phyloP scores from a whole-genome alignment of 2,888 invertebrate species.

The Pyralis farinalis region DNA sequence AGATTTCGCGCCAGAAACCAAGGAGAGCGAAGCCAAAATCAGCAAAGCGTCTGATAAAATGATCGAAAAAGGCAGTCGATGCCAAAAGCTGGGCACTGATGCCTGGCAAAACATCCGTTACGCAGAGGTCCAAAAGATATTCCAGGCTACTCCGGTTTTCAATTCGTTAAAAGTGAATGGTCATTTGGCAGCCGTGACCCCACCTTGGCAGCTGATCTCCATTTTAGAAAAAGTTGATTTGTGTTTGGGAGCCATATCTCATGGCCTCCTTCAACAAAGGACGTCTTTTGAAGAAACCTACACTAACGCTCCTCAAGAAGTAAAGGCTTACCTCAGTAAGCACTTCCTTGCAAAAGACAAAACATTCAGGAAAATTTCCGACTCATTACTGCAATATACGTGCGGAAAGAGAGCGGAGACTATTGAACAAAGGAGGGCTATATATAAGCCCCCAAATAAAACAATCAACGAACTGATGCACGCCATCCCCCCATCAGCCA shows the following conservation, averaged over 20 bases:
- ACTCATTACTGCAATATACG: background rate
- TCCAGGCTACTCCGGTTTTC: conserved; percentile 21
- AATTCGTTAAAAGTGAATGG: conserved; percentile 13
- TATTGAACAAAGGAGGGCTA: background rate
- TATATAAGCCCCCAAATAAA: background rate
- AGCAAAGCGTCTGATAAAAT: background rate
- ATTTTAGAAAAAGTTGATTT: conserved; percentile 13
- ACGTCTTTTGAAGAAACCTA: conserved; percentile 10
- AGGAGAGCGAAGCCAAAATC: background rate
- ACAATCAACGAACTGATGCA: background rate
- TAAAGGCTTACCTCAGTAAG: background rate
- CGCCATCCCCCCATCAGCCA: background rate
- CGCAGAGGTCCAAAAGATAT: conserved; percentile 15
- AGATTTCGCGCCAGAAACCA: background rate
- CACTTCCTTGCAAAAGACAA: background rate
- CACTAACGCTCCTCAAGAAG: background rate
- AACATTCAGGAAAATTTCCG: background rate
- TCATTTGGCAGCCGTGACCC: conserved; percentile 15
- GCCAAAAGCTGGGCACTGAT: background rate
- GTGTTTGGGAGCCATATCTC: conserved; percentile 13
- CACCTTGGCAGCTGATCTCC: conserved; percentile 9
- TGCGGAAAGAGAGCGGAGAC: background rate
- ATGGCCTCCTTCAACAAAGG: conserved; percentile 13
- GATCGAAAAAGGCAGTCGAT: background rate
- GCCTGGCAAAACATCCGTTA: conserved; percentile 14